Evolutionary conservation across 2,113 vertebrate genomes (phyloP).

Genomic region (Neogobius melanostomus): DNA sequence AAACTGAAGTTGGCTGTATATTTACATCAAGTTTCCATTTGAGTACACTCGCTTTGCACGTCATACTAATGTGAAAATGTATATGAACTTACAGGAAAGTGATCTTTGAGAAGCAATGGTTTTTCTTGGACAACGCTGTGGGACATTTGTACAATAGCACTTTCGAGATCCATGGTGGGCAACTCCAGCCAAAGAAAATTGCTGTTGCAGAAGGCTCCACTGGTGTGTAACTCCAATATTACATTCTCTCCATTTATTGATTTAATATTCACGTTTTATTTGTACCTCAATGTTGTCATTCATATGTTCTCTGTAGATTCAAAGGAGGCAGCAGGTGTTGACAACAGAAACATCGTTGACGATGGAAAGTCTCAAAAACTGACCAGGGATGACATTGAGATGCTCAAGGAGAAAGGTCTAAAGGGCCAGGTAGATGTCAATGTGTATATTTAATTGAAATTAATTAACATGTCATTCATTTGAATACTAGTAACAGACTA

Average conservation of each 20-base stretch:
- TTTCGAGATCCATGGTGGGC: constrained; percentile 89
- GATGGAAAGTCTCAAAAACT: constrained; percentile 98
- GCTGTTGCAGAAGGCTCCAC: constrained; percentile 68
- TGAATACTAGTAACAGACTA: too few relatives aligned
- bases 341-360: constrained; percentile 96
- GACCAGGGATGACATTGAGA: constrained; percentile 96
- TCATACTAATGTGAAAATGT: neutral
- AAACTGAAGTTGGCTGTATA: too few relatives aligned
- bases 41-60: too few relatives aligned
- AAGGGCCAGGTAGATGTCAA: constrained; percentile 88
- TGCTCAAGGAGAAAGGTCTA: constrained; percentile 93
- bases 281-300: too few relatives aligned
- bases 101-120: constrained; percentile 96
- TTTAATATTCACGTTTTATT: too few relatives aligned
- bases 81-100: constrained; percentile 81
- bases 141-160: constrained; percentile 86
- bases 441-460: neutral
- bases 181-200: constrained; percentile 78
- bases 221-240: constrained; percentile 69
- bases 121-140: constrained; percentile 88
- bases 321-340: constrained; percentile 90
- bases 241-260: too few relatives aligned
- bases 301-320: constrained; percentile 73
- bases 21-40: too few relatives aligned
- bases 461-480: too few relatives aligned